A percentile compares a stretch with the other conserved stretches of the same genome.
phyloP scores from a whole-genome alignment of 2,113 vertebrate species.

The Alosa alosa region DNA sequence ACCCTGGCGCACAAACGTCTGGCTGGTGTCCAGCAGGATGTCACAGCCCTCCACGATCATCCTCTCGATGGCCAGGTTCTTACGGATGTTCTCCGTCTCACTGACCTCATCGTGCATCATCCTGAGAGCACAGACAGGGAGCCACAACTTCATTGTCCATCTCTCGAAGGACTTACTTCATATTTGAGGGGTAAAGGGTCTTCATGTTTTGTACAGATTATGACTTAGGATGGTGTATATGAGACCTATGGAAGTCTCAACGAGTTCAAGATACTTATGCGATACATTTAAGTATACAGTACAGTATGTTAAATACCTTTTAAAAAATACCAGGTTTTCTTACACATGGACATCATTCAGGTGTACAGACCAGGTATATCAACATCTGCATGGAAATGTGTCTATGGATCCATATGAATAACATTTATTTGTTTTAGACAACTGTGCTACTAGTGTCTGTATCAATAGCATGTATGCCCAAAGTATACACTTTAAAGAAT shows the following conservation, averaged over 20 bases:
- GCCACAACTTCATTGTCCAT: not conserved
- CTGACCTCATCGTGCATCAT: slow-evolving; percentile 98
- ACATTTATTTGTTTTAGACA: not conserved
- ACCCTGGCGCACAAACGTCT: slow-evolving; percentile 97
- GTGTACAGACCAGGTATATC: not conserved
- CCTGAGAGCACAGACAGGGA: slow-evolving; percentile 60
- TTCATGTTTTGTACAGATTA: not conserved
- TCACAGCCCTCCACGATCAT: slow-evolving; percentile 96
- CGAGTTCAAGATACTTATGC: not conserved
- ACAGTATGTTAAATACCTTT: too few relatives aligned
- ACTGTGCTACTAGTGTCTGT: not conserved
- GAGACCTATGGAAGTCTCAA: not conserved
- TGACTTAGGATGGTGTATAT: not conserved
- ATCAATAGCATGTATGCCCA: not conserved
- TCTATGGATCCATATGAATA: not conserved
- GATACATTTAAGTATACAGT: not conserved
- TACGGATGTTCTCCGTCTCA: slow-evolving; percentile 97
- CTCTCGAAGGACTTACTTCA: not conserved
- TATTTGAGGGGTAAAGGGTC: not conserved
- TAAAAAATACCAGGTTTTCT: not conserved
- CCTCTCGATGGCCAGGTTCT: slow-evolving; percentile 95
- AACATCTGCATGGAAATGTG: not conserved
- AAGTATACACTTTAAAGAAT: not conserved
- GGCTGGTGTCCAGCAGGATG: slow-evolving; percentile 91
- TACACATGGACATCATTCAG: not conserved